Conservation (phyloP, 2,888 invertebrate genomes). For the Monoplex corrugatus region DNA sequence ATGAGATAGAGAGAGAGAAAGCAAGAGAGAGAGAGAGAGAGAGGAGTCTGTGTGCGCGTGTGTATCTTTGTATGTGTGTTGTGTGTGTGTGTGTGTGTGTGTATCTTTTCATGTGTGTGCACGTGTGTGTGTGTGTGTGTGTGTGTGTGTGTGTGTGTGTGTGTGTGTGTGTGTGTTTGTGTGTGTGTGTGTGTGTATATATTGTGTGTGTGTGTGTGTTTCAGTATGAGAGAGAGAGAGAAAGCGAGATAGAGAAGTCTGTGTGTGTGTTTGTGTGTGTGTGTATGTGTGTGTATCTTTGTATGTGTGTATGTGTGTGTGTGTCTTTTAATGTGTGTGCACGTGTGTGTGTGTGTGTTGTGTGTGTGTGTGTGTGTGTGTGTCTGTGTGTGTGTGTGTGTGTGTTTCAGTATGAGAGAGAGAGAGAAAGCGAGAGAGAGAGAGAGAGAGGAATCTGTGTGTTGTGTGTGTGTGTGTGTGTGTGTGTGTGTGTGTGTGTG, state of each 20-base stretch:
- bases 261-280: neutral
- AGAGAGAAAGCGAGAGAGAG: neutral
- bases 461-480: neutral
- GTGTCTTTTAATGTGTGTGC: neutral
- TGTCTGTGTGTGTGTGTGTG: constrained; percentile 8
- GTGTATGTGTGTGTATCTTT: neutral
- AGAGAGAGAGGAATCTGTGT: neutral
- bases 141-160: constrained; percentile 1
- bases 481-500: constrained; percentile 2
- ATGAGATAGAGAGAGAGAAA: too few relatives aligned
- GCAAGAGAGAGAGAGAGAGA: neutral
- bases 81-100: constrained; percentile 13
- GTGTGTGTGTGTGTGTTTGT: neutral
- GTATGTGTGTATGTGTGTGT: neutral
- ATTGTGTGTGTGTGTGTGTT: too few relatives aligned
- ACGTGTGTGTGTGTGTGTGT: neutral
- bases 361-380: neutral
- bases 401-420: too few relatives aligned
- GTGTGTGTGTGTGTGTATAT: constrained; percentile 12
- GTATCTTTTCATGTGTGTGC: neutral
- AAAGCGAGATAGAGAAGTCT: neutral
- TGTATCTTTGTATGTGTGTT: neutral
- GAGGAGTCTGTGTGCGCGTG: neutral
- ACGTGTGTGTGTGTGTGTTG: constrained; percentile 1
- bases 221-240: neutral